Conservation (phyloP, 2,888 invertebrate species). For the Steinernema carpocapsae region DNA sequence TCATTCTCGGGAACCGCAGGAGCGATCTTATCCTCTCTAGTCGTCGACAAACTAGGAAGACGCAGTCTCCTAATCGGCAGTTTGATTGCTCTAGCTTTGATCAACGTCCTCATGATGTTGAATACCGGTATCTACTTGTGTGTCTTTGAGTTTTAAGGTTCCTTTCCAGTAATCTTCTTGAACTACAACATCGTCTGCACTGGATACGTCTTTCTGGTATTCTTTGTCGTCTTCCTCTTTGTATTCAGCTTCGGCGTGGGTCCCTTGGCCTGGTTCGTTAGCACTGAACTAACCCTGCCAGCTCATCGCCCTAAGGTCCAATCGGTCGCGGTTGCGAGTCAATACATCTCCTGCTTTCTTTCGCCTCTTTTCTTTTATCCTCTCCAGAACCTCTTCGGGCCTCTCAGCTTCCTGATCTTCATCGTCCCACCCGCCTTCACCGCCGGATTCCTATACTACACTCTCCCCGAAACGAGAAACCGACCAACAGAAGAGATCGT, state of each 20-base stretch:
- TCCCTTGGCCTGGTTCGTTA: constrained; percentile 59
- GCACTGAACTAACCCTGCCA: constrained; percentile 57
- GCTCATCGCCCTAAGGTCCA: constrained; percentile 43
- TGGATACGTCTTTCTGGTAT: constrained; percentile 52
- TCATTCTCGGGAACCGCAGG: constrained; percentile 37
- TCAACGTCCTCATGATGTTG: constrained; percentile 52
- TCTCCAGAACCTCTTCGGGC: constrained; percentile 45
- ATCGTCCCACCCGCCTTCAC: constrained; percentile 54
- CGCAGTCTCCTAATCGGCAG: neutral
- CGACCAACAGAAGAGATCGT: constrained; percentile 43
- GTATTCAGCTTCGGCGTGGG: constrained; percentile 62
- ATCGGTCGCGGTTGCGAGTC: constrained; percentile 44
- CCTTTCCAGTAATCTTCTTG: constrained; percentile 8
- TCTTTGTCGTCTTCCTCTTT: constrained; percentile 57
- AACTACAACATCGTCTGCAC: constrained; percentile 31
- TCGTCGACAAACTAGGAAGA: neutral
- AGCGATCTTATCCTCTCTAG: constrained; percentile 1
- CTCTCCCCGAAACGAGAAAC: constrained; percentile 44
- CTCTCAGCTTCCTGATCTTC: constrained; percentile 56
- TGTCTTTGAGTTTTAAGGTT: no score
- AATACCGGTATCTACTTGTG: constrained; percentile 43
- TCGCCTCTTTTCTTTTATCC: constrained; percentile 58
- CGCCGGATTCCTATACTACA: constrained; percentile 50
- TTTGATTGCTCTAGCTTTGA: neutral
- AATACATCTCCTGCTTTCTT: constrained; percentile 60